A percentile compares a stretch with the other conserved stretches of the same genome.
These are phyloP conservation scores for Anoplopoma fimbria DNA, from an alignment of 2,113 vertebrate species.

Conservation along the genomic window DNA sequence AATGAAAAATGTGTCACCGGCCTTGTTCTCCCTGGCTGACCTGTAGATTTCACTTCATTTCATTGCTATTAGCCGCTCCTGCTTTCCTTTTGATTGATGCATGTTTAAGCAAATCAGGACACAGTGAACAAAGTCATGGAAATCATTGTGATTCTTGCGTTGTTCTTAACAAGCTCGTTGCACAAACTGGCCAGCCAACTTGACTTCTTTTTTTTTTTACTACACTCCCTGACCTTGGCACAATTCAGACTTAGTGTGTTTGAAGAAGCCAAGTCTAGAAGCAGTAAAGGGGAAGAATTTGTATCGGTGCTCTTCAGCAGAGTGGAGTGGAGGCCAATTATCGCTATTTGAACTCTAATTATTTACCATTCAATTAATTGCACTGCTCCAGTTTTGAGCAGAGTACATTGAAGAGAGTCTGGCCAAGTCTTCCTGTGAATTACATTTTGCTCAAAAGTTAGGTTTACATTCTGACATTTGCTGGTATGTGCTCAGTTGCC, in stretches of 20 bases:
- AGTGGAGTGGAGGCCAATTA: slow-evolving; percentile 50
- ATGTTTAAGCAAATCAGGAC: slow-evolving; percentile 43
- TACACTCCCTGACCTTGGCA: slow-evolving; percentile 49
- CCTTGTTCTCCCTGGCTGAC: slow-evolving; percentile 26
- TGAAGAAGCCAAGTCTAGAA: slow-evolving; percentile 31
- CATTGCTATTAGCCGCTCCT: slow-evolving; percentile 40
- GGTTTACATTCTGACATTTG: background rate
- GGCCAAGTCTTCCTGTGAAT: slow-evolving; percentile 15
- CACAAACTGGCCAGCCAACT: slow-evolving; percentile 35
- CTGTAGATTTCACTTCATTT: slow-evolving; percentile 42
- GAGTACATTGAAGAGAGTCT: slow-evolving; percentile 33
- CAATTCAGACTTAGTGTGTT: slow-evolving; percentile 15
- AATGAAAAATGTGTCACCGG: slow-evolving; percentile 47
- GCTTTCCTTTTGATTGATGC: slow-evolving; percentile 36
- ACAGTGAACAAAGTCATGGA: slow-evolving; percentile 47
- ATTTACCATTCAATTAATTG: slow-evolving; percentile 61
- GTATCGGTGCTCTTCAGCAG: slow-evolving; percentile 19
- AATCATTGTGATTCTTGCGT: slow-evolving; percentile 48
- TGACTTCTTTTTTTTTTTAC: slow-evolving; percentile 28
- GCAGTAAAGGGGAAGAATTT: slow-evolving; percentile 25
- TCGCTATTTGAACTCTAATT: slow-evolving; percentile 56
- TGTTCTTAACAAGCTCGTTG: slow-evolving; percentile 25
- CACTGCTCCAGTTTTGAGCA: slow-evolving; percentile 42
- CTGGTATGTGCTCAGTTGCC: background rate
- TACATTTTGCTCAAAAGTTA: background rate